A percentile compares a stretch with the other conserved stretches of the same genome.
Conservation (phyloP, 2,888 invertebrate species). For the Sphaerophoria rueppellii region DNA sequence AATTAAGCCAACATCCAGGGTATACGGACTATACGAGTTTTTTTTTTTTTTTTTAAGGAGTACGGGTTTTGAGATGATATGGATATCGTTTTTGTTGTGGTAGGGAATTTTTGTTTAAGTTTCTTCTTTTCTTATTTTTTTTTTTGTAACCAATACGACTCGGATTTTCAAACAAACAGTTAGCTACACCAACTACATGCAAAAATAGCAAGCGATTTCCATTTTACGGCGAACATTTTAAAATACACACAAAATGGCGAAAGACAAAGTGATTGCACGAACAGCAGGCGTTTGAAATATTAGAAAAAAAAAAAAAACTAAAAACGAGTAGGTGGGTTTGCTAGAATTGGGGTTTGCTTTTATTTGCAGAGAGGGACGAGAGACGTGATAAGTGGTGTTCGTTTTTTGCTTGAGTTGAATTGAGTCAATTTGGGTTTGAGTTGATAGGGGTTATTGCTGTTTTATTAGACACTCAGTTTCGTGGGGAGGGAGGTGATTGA, state of each 20-base stretch:
- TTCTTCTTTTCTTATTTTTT: conserved; percentile 11
- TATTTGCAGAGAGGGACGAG: conserved; percentile 4
- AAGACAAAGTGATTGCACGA: conserved; percentile 68
- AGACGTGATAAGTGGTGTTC: conserved; percentile 39
- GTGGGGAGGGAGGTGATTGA: background rate
- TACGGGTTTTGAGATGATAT: conserved; percentile 28
- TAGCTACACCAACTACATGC: background rate
- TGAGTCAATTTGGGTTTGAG: background rate
- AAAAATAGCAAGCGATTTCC: conserved; percentile 27
- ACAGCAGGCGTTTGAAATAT: conserved; percentile 59
- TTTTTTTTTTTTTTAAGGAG: background rate
- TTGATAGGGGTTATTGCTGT: background rate
- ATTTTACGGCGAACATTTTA: conserved; percentile 48
- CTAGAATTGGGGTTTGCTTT: conserved; percentile 24
- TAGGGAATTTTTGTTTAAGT: conserved; percentile 22
- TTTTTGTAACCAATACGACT: conserved; percentile 12
- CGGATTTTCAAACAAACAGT: conserved; percentile 2
- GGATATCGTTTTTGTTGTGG: conserved; percentile 65
- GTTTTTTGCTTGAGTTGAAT: background rate
- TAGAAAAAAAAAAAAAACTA: conserved; percentile 65
- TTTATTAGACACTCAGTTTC: conserved; percentile 18
- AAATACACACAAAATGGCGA: conserved; percentile 41
- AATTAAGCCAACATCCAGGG: conserved; percentile 4
- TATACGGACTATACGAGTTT: conserved; percentile 8
- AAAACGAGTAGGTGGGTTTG: conserved; percentile 13